Conservation (phyloP, 1,140 invertebrate genomes). For the Papilio dardanus region DNA sequence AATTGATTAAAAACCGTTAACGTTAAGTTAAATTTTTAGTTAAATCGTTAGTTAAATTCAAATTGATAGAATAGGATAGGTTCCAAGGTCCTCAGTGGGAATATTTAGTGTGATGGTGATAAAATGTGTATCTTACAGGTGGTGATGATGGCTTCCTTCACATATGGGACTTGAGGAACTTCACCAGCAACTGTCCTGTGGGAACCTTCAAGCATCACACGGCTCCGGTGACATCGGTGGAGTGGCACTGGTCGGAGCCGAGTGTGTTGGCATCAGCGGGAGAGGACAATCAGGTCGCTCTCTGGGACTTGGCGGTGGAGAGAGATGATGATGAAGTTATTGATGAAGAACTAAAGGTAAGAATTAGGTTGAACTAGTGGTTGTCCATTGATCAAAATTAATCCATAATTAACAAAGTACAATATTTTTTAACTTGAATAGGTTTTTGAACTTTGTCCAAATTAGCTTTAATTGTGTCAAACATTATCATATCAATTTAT, state of each 20-base stretch:
- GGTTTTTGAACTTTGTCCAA: no score
- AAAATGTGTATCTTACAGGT: slow-evolving; percentile 85
- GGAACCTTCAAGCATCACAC: slow-evolving; percentile 97
- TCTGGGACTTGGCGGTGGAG: slow-evolving; percentile 98
- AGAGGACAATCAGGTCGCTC: slow-evolving; percentile 97
- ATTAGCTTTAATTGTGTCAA: no score
- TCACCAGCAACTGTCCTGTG: slow-evolving; percentile 91
- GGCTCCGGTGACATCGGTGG: slow-evolving; percentile 95
- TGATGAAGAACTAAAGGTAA: slow-evolving; percentile 84
- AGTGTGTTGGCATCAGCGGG: slow-evolving; percentile 97
- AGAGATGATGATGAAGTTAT: slow-evolving; percentile 85
- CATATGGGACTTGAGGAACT: slow-evolving; percentile 97
- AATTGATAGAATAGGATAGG: no score
- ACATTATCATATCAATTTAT: no score
- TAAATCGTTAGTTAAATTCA: no score
- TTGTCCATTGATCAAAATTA: no score
- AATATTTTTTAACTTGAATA: no score
- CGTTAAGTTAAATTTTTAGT: no score
- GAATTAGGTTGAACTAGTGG: no score
- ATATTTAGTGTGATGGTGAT: no score
- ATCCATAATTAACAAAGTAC: no score
- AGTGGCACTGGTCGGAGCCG: slow-evolving; percentile 97
- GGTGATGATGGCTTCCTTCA: slow-evolving; percentile 98
- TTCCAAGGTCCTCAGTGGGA: no score
- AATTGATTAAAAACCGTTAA: slow-evolving; percentile 45